Evolutionary conservation across 2,113 vertebrate species (phyloP).

Genomic region (Recurvirostra avosetta): DNA sequence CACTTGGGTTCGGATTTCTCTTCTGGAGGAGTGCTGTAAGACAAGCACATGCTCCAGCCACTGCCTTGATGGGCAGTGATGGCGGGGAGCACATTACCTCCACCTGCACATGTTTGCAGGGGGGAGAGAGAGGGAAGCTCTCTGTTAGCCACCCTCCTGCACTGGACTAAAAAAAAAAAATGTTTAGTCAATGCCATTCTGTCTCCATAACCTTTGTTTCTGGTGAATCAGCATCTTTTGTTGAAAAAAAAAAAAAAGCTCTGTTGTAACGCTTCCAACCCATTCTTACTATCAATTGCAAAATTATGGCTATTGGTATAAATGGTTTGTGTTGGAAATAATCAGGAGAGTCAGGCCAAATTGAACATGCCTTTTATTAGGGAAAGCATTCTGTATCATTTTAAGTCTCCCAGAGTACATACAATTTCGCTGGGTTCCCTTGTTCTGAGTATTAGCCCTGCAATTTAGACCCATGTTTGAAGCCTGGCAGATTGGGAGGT

Average conservation of each 20-base stretch:
- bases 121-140: not conserved
- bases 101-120: not conserved
- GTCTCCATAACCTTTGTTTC: not conserved
- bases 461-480: constrained; percentile 35
- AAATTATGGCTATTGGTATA: constrained; percentile 21
- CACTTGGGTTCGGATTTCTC: not conserved
- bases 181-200: not conserved
- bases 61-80: not conserved
- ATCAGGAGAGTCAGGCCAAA: not conserved
- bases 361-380: not conserved
- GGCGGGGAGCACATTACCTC: not conserved
- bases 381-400: constrained; percentile 5
- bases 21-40: not conserved
- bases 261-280: not conserved
- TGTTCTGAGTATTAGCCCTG: constrained; percentile 24
- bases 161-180: not conserved
- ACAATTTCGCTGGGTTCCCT: constrained; percentile 16
- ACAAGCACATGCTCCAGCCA: not conserved
- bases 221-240: constrained; percentile 3
- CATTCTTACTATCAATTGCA: constrained; percentile 2
- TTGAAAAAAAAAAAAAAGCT: not conserved
- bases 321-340: constrained; percentile 37
- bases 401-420: not conserved
- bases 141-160: not conserved
- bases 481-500: constrained; percentile 20